Percentiles rank a stretch among this genome's conserved stretches.
Conservation (phyloP, 2,113 vertebrate genomes). For the Brachyhypopomus gauderio region DNA sequence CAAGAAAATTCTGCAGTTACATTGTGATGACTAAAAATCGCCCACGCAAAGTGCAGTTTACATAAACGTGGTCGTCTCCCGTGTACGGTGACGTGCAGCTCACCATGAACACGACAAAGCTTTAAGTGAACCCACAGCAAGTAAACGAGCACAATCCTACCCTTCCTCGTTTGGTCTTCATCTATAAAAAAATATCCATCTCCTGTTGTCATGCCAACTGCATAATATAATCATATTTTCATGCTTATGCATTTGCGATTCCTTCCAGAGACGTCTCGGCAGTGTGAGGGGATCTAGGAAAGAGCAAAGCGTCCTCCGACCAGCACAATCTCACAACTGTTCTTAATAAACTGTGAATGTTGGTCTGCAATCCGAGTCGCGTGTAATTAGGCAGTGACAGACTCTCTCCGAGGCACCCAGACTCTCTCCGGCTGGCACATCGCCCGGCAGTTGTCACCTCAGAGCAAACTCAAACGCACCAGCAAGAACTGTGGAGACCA, state of each 20-base stretch:
- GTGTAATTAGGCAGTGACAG: slow-evolving; percentile 73
- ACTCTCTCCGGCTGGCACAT: slow-evolving; percentile 64
- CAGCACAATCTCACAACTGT: slow-evolving; percentile 58
- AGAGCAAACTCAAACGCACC: slow-evolving; percentile 68
- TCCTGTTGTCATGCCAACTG: slow-evolving; percentile 20
- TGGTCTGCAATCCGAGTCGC: slow-evolving; percentile 66
- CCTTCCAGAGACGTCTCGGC: neutral
- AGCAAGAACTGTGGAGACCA: slow-evolving; percentile 58
- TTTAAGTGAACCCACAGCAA: neutral
- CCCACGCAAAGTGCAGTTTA: neutral
- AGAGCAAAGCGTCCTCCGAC: slow-evolving; percentile 12
- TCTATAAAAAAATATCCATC: neutral
- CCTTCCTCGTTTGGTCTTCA: neutral
- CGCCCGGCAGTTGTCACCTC: slow-evolving; percentile 78
- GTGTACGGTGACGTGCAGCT: neutral
- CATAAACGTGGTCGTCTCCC: neutral
- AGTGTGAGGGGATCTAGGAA: neutral
- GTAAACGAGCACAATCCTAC: neutral
- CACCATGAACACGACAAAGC: neutral
- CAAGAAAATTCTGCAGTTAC: slow-evolving; percentile 16
- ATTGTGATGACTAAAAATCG: neutral
- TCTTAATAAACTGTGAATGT: slow-evolving; percentile 63
- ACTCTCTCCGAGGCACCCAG: slow-evolving; percentile 57
- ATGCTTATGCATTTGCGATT: slow-evolving; percentile 11
- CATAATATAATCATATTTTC: neutral